These are phyloP conservation scores for Eupsittula cactorum DNA, from an alignment of 2,113 vertebrate species.

Conservation along the genomic window DNA sequence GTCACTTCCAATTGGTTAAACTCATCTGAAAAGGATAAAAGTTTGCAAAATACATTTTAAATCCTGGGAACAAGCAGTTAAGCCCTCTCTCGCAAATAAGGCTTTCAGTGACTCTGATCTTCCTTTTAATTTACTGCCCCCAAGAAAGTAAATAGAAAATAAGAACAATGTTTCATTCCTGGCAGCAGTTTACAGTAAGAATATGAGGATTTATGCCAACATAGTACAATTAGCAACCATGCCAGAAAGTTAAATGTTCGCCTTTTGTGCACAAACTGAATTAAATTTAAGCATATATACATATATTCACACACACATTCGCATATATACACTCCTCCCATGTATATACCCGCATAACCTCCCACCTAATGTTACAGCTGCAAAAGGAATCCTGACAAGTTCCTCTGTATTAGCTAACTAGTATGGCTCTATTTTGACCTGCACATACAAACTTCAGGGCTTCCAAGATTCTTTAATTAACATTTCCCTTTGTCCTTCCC, in stretches of 20 bases:
- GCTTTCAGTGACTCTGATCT: background rate
- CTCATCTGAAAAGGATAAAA: background rate
- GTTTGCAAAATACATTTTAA: conserved; percentile 24
- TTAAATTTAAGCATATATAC: background rate
- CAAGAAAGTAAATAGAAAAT: background rate
- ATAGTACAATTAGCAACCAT: background rate
- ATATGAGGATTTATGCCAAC: background rate
- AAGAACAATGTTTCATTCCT: background rate
- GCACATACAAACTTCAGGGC: background rate
- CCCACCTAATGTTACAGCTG: background rate
- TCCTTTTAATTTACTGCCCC: background rate
- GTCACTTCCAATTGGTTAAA: background rate
- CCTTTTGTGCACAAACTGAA: background rate
- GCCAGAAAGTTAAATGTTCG: background rate
- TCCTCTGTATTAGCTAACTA: background rate
- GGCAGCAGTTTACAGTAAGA: background rate
- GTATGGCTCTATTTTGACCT: background rate
- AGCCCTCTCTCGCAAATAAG: conserved; percentile 15
- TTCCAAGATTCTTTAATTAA: background rate
- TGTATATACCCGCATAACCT: background rate
- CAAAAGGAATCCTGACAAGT: background rate
- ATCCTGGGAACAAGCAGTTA: background rate
- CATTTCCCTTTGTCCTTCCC: background rate
- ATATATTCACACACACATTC: background rate
- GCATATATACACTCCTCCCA: background rate